Conservation (phyloP, 1,140 invertebrate genomes). For the Formica exsecta region DNA sequence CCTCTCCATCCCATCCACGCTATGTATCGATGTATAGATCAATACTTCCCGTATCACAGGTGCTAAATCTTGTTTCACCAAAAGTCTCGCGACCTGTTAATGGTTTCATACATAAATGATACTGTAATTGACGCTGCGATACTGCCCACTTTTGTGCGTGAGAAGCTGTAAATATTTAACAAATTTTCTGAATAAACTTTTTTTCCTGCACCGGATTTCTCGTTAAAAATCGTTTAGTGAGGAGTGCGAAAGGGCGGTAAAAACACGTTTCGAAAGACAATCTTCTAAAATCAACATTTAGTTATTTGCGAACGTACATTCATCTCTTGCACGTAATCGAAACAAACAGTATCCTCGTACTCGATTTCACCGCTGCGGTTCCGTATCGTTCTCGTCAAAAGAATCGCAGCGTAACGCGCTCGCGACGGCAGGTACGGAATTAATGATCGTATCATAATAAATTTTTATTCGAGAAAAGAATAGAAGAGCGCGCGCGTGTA, state of each 20-base stretch:
- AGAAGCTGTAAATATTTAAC: constrained; percentile 42
- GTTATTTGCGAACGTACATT: constrained; percentile 51
- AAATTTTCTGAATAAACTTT: constrained; percentile 54
- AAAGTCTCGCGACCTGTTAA: constrained; percentile 13
- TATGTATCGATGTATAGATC: constrained; percentile 42
- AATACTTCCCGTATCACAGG: constrained; percentile 2
- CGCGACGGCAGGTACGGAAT: background rate
- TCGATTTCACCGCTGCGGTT: background rate
- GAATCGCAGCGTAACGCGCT: background rate
- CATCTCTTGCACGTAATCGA: constrained; percentile 57
- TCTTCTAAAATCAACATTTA: constrained; percentile 63
- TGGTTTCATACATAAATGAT: constrained; percentile 30
- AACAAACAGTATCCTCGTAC: constrained; percentile 47
- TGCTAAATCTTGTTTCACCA: constrained; percentile 15
- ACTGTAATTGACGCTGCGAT: constrained; percentile 24
- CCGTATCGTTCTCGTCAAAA: background rate
- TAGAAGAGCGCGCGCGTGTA: background rate
- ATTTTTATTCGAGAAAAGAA: background rate
- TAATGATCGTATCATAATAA: constrained; percentile 11
- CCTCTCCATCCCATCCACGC: background rate
- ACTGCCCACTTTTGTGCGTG: background rate
- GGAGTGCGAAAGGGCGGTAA: constrained; percentile 43
- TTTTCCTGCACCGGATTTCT: constrained; percentile 12
- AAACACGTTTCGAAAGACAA: constrained; percentile 57
- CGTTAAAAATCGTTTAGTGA: constrained; percentile 51